Evolutionary conservation across 2,888 invertebrate genomes (phyloP).

Genomic region (Mythimna impura): DNA sequence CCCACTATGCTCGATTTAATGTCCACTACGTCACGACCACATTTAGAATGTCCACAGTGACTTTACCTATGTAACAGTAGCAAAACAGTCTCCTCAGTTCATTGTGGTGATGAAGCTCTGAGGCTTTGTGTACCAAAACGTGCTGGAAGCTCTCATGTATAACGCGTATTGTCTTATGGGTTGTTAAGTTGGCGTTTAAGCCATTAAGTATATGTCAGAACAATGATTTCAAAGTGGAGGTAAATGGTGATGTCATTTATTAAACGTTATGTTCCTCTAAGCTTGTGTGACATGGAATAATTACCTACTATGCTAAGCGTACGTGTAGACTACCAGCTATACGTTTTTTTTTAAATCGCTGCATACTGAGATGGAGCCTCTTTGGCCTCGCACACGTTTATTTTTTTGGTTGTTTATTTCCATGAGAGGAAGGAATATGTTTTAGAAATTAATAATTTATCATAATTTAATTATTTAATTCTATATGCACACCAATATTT

Average conservation of each 20-base stretch:
- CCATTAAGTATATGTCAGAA: neutral
- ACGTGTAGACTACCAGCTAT: no score
- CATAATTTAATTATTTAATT: no score
- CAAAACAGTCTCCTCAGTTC: neutral
- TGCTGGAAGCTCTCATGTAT: conserved; percentile 22
- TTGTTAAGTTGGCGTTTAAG: conserved; percentile 1
- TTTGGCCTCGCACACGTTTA: no score
- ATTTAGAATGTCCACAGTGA: neutral
- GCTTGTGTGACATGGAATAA: neutral
- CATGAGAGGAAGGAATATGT: no score
- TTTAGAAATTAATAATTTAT: no score
- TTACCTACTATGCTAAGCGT: neutral
- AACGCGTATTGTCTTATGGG: conserved; percentile 23
- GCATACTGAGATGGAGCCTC: no score
- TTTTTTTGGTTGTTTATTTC: no score
- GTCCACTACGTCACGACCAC: no score
- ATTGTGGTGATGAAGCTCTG: conserved; percentile 9
- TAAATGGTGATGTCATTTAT: conserved; percentile 6
- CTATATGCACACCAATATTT: no score
- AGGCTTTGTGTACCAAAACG: conserved; percentile 29
- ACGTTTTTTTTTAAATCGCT: no score
- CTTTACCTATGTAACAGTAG: no score
- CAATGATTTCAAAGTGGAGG: neutral
- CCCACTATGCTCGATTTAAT: no score
- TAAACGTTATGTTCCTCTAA: conserved; percentile 5